phyloP scores from a whole-genome alignment of 2,888 invertebrate species.

The Peribatodes rhomboidaria region DNA sequence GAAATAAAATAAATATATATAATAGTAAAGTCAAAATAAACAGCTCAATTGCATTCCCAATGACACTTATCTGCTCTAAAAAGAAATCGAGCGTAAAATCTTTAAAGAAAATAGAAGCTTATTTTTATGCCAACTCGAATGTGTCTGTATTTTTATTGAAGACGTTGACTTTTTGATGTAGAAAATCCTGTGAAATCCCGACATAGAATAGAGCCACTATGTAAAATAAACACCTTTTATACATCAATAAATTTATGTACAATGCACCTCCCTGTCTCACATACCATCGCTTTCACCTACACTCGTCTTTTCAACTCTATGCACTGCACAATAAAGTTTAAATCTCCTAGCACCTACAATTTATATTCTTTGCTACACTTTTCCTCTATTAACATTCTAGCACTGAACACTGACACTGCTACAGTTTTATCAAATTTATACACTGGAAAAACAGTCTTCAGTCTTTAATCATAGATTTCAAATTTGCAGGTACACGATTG shows the following conservation, averaged over 20 bases:
- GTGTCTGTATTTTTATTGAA: conserved; percentile 8
- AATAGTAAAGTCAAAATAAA: conserved; percentile 14
- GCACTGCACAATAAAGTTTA: conserved; percentile 83
- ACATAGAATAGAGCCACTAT: conserved; percentile 21
- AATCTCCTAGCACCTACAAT: conserved; percentile 77
- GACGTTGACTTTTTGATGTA: conserved; percentile 18
- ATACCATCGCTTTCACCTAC: conserved; percentile 71
- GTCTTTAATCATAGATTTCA: conserved; percentile 51
- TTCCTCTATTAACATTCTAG: conserved; percentile 69
- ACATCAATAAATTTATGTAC: conserved; percentile 30
- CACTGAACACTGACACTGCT: conserved; percentile 66
- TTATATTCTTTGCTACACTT: conserved; percentile 71
- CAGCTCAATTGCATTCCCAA: conserved; percentile 11
- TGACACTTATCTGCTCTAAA: conserved; percentile 9
- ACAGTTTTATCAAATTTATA: conserved; percentile 60
- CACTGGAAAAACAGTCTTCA: conserved; percentile 55
- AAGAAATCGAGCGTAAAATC: conserved; percentile 16
- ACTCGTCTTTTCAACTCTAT: conserved; percentile 76
- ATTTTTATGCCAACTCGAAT: conserved; percentile 17
- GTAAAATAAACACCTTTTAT: conserved; percentile 29
- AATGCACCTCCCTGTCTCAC: conserved; percentile 56
- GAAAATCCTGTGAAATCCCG: conserved; percentile 9
- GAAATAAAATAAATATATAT: neutral
- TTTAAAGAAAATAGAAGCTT: conserved; percentile 19
- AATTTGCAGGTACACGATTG: conserved; percentile 62